These are phyloP conservation scores for Lathronympha strigana DNA, from an alignment of 2,888 invertebrate genomes.

Conservation along the genomic window DNA sequence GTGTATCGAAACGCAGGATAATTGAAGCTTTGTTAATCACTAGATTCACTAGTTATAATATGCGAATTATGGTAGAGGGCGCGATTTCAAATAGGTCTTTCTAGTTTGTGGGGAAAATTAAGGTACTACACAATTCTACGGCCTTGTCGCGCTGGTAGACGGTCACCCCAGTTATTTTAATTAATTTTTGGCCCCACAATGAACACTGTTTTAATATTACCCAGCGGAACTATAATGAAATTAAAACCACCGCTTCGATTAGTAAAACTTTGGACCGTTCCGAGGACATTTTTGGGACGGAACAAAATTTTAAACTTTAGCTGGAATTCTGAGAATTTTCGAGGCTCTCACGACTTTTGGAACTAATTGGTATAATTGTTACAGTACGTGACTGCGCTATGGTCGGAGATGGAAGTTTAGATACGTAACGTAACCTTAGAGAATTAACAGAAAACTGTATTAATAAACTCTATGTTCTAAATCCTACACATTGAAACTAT, in stretches of 20 bases:
- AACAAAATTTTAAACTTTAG: constrained; percentile 29
- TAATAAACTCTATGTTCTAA: background rate
- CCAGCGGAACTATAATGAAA: constrained; percentile 38
- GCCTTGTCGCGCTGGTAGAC: background rate
- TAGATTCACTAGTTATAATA: too few species aligned
- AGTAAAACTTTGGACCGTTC: constrained; percentile 28
- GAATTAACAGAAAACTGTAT: background rate
- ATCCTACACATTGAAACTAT: too few species aligned
- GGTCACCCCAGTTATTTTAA: constrained; percentile 28
- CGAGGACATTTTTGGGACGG: constrained; percentile 35
- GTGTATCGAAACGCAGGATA: background rate
- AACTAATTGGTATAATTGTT: constrained; percentile 34
- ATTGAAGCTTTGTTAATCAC: background rate
- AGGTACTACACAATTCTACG: background rate
- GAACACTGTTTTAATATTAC: constrained; percentile 25
- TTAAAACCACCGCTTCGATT: constrained; percentile 39
- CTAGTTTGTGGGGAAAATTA: background rate
- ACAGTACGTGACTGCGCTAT: constrained; percentile 11
- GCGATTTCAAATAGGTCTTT: background rate
- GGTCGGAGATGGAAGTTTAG: constrained; percentile 2
- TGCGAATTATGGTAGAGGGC: too few species aligned
- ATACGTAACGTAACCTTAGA: background rate
- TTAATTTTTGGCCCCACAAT: constrained; percentile 30
- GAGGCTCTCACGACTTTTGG: constrained; percentile 17
- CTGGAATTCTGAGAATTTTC: constrained; percentile 8